Evolutionary conservation across 2,888 invertebrate genomes (phyloP), one percentile per base, ranked within the genome.

Genomic region (Lepetodrilus schrolli): DNA sequence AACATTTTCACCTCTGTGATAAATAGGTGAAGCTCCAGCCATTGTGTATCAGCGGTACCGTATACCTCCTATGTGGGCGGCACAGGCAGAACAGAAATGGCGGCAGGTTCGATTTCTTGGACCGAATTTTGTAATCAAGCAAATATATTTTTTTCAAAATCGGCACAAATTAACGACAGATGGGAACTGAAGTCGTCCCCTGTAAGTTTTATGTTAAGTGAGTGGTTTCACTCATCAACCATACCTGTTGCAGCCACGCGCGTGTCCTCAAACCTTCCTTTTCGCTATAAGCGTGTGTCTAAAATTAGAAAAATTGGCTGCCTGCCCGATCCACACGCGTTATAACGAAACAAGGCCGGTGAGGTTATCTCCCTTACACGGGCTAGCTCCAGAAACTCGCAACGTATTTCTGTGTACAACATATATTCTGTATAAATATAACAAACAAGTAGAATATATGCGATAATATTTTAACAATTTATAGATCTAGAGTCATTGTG

Each of bases 71-170:
- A 75, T 80, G 82, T 76, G 72, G 70, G 65, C 47, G 69, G 66
- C 36, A 50, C 43, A 48, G 49, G 66, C 58, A 47, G 66, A 51
- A 68, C 58, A 74, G 74, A 66, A 74, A 85, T 85, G 85, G 84
- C 84, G 82, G 83, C 83, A 80, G 83, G 85, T 82, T 83, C 82
- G 79, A 83, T 85, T 81, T 84, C 90, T 72, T 91, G 91, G 90
- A 90, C 90, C 51, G 90, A 91, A 81, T 92, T 92, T 83, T 74
- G 89, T 21, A 80, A 83, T 51, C 86, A 89, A 76, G 90, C 90
- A 5, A 84, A 87, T 82, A 83, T 83, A 66, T 87, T 92, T 30
- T 80, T 90, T 21, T 74, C 79, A 71, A 71, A 89, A 70, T 91
- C 92, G 43, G 72, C 70, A 69, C 50, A 72, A 34, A 72, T 77